A percentile compares a stretch with the other conserved stretches of the same genome.
Evolutionary conservation across 2,113 vertebrate species (phyloP).

Genomic region (Mionectes macconnelli): DNA sequence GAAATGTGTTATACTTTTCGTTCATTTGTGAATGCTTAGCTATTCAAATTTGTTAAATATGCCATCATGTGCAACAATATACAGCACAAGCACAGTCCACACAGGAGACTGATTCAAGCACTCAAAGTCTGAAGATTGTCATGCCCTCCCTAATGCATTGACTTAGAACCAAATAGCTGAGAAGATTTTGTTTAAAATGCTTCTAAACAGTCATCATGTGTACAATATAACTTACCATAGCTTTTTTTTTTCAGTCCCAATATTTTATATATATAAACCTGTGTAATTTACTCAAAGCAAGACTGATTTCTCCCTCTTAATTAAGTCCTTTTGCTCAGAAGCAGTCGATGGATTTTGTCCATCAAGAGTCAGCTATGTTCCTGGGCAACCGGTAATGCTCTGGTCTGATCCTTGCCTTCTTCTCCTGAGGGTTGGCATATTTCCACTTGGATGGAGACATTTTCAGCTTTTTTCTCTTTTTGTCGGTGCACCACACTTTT

Average conservation of each 20-base stretch:
- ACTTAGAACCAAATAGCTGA: background rate
- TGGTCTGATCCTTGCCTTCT: slow-evolving; percentile 71
- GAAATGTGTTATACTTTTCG: background rate
- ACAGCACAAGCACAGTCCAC: slow-evolving; percentile 32
- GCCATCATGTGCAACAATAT: slow-evolving; percentile 29
- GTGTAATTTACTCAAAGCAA: slow-evolving; percentile 4
- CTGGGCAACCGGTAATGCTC: slow-evolving; percentile 87
- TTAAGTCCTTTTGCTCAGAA: slow-evolving; percentile 21
- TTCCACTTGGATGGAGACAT: slow-evolving; percentile 83
- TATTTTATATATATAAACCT: slow-evolving; percentile 68
- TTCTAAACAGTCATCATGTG: slow-evolving; percentile 43
- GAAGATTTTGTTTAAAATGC: slow-evolving; percentile 39
- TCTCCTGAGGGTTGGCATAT: slow-evolving; percentile 79
- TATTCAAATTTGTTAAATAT: slow-evolving; percentile 48
- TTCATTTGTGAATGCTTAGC: background rate
- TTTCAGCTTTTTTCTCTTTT: slow-evolving; percentile 89
- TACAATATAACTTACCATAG: slow-evolving; percentile 64
- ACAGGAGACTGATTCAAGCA: slow-evolving; percentile 45
- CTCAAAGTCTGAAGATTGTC: slow-evolving; percentile 50
- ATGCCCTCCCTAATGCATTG: slow-evolving; percentile 15
- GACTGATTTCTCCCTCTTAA: background rate
- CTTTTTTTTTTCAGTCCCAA: slow-evolving; percentile 37
- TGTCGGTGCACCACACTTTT: slow-evolving; percentile 93
- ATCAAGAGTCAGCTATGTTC: slow-evolving; percentile 81
- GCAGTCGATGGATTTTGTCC: background rate